A percentile compares a stretch with the other conserved stretches of the same genome.
Evolutionary conservation across 2,888 invertebrate species (phyloP).

Genomic region (Chymomyza procnemis): DNA sequence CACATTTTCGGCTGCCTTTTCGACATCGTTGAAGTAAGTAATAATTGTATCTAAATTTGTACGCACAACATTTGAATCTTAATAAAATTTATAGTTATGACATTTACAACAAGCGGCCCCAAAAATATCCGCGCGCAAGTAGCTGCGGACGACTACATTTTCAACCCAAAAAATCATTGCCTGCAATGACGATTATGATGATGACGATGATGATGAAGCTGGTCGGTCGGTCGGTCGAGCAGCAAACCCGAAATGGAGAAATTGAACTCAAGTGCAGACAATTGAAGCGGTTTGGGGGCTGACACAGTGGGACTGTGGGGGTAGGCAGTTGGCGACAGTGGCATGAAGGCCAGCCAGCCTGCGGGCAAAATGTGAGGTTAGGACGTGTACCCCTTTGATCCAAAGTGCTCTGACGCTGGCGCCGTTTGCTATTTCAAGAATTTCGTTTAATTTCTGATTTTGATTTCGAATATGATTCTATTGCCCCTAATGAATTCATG

Average conservation of each 20-base stretch:
- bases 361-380: constrained; percentile 2
- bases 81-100: constrained; percentile 73
- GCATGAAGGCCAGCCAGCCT: neutral
- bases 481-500: neutral
- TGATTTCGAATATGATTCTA: constrained; percentile 29
- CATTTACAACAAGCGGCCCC: constrained; percentile 42
- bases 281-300: constrained; percentile 56
- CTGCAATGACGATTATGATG: constrained; percentile 7
- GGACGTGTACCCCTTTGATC: constrained; percentile 50
- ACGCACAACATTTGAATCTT: constrained; percentile 63
- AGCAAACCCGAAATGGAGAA: constrained; percentile 41
- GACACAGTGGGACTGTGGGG: constrained; percentile 27
- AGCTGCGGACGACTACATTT: constrained; percentile 58
- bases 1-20: neutral
- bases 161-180: constrained; percentile 40
- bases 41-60: constrained; percentile 62
- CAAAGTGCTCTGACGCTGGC: constrained; percentile 23
- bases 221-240: constrained; percentile 10
- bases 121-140: constrained; percentile 30
- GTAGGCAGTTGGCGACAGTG: constrained; percentile 7
- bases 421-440: constrained; percentile 16
- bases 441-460: constrained; percentile 32
- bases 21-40: constrained; percentile 50
- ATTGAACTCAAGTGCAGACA: constrained; percentile 74
- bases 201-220: constrained; percentile 7